phyloP scores from a whole-genome alignment of 2,113 vertebrate genomes.

The Lepidothrix coronata region DNA sequence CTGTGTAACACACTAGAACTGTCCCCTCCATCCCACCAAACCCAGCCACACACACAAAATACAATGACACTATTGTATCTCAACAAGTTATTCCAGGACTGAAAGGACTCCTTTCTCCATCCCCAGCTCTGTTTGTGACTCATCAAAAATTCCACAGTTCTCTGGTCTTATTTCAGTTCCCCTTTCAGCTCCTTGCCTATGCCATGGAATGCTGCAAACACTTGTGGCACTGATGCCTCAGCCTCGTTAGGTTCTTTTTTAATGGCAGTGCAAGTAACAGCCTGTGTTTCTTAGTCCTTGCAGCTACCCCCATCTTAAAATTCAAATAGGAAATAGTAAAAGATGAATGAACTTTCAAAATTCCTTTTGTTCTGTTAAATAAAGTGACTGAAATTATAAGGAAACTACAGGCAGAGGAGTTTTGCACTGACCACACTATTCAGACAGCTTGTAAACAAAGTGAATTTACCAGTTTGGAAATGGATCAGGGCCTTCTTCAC shows the following conservation, averaged over 20 bases:
- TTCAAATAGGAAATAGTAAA: neutral
- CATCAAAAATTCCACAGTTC: neutral
- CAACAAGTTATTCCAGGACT: neutral
- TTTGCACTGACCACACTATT: neutral
- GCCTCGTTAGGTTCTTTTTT: neutral
- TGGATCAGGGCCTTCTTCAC: neutral
- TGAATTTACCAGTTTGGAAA: neutral
- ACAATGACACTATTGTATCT: neutral
- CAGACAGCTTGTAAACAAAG: neutral
- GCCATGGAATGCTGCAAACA: neutral
- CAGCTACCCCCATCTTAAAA: neutral
- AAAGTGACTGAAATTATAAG: neutral
- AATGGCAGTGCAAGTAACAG: neutral
- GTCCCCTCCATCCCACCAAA: neutral
- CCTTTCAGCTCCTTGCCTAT: neutral
- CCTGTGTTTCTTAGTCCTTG: neutral
- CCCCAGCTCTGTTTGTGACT: accelerated
- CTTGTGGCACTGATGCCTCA: neutral
- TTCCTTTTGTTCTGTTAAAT: neutral
- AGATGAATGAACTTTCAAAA: neutral
- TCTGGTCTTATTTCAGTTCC: neutral
- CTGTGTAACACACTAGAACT: neutral
- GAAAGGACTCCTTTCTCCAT: neutral
- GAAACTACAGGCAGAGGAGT: neutral
- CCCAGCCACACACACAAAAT: neutral